phyloP scores from a whole-genome alignment of 64 coral and sea anemone species.

The Actinia tenebrosa region DNA sequence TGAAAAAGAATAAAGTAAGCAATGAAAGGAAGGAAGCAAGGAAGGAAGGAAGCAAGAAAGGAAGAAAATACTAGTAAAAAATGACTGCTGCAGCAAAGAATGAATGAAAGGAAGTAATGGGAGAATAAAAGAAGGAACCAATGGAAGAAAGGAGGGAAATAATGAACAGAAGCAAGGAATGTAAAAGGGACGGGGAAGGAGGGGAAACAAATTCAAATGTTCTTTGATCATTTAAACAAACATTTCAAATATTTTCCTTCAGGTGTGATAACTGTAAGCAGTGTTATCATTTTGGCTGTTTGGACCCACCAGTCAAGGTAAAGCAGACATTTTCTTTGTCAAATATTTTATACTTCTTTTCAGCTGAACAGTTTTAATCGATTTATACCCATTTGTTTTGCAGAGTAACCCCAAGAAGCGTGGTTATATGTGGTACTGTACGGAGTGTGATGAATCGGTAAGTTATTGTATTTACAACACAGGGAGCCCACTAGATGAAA shows the following conservation, averaged over 20 bases:
- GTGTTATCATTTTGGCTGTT: conserved; percentile 79
- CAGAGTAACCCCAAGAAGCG: conserved; percentile 82
- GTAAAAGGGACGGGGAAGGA: neutral
- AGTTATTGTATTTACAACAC: conserved; percentile 11
- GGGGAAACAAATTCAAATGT: neutral
- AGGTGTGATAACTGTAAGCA: conserved; percentile 78
- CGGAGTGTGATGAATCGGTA: conserved; percentile 90
- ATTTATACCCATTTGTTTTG: neutral
- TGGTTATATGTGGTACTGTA: conserved; percentile 88
- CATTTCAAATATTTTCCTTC: neutral
- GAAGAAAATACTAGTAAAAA: neutral
- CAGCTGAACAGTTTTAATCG: neutral
- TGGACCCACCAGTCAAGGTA: conserved; percentile 85
- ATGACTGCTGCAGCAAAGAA: too few relatives aligned
- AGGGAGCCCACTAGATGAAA: neutral
- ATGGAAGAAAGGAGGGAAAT: neutral
- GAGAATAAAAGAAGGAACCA: too few relatives aligned
- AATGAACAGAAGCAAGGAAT: neutral
- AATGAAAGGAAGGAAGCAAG: neutral
- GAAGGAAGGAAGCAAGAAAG: neutral
- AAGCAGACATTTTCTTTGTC: neutral
- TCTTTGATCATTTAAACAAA: neutral
- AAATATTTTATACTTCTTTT: neutral
- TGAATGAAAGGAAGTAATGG: neutral
- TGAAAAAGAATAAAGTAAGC: too few relatives aligned